Evolutionary conservation across 2,888 invertebrate species (phyloP).

Genomic region (Pecten maximus): DNA sequence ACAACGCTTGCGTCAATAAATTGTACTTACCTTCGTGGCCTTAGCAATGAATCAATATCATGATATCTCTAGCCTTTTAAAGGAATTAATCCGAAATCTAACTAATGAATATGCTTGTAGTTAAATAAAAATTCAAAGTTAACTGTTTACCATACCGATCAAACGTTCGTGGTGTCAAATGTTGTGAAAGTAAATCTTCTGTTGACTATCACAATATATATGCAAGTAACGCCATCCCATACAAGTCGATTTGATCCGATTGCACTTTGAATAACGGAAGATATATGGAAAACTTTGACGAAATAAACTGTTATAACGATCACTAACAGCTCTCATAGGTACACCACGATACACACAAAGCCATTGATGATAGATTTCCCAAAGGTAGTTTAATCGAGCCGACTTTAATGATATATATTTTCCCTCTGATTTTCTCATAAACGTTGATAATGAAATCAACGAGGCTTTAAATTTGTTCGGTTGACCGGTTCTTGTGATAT

Average conservation of each 20-base stretch:
- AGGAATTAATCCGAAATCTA: background rate
- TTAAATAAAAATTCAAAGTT: background rate
- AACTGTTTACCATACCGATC: background rate
- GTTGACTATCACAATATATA: background rate
- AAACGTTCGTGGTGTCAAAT: background rate
- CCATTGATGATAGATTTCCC: background rate
- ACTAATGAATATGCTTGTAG: background rate
- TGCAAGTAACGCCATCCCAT: background rate
- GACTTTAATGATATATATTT: background rate
- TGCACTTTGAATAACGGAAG: background rate
- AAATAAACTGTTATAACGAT: background rate
- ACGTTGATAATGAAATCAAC: conserved; percentile 29
- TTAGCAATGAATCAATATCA: background rate
- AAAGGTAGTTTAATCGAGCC: background rate
- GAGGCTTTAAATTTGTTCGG: conserved; percentile 14
- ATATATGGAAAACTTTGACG: background rate
- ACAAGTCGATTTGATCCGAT: background rate
- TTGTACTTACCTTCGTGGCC: background rate
- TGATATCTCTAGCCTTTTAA: background rate
- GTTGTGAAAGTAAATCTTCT: background rate
- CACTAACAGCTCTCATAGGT: background rate
- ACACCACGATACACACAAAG: background rate
- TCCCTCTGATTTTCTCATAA: conserved; percentile 7
- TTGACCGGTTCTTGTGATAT: background rate
- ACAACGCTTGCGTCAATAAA: background rate